These are phyloP conservation scores for Lacanobia wlatinum DNA, from an alignment of 2,888 invertebrate genomes.

Conservation along the genomic window DNA sequence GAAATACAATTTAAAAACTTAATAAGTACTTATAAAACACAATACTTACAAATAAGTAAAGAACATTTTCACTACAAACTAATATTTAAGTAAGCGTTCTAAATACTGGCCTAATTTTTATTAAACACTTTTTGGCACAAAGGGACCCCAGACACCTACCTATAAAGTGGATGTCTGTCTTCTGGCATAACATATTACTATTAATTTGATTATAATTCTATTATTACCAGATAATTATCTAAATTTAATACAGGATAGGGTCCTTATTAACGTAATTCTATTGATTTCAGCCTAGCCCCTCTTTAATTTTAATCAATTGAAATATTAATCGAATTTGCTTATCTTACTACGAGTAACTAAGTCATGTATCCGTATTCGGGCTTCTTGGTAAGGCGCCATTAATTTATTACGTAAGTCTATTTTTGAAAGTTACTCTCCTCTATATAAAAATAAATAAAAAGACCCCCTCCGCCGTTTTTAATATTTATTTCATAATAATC, in stretches of 20 bases:
- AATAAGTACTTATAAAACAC: not conserved
- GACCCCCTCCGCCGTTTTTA: too few relatives aligned
- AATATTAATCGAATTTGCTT: not conserved
- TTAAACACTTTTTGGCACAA: constrained; percentile 16
- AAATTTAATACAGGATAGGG: too few relatives aligned
- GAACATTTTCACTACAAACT: not conserved
- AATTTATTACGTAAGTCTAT: too few relatives aligned
- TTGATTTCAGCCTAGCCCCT: not conserved
- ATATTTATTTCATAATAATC: too few relatives aligned
- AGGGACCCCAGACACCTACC: not conserved
- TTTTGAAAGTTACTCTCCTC: too few relatives aligned
- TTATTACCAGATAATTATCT: too few relatives aligned
- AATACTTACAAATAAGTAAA: not conserved
- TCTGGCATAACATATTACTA: not conserved
- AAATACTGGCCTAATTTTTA: not conserved
- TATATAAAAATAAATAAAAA: too few relatives aligned
- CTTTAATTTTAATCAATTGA: not conserved
- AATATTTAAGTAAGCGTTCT: not conserved
- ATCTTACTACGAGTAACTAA: not conserved
- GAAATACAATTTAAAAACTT: not conserved
- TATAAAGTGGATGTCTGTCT: too few relatives aligned
- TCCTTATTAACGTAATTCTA: not conserved
- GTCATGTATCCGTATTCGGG: not conserved
- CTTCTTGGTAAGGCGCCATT: too few relatives aligned
- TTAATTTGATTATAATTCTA: too few relatives aligned